Evolutionary conservation across 2,113 vertebrate genomes (phyloP).

Genomic region (Saccopteryx bilineata): DNA sequence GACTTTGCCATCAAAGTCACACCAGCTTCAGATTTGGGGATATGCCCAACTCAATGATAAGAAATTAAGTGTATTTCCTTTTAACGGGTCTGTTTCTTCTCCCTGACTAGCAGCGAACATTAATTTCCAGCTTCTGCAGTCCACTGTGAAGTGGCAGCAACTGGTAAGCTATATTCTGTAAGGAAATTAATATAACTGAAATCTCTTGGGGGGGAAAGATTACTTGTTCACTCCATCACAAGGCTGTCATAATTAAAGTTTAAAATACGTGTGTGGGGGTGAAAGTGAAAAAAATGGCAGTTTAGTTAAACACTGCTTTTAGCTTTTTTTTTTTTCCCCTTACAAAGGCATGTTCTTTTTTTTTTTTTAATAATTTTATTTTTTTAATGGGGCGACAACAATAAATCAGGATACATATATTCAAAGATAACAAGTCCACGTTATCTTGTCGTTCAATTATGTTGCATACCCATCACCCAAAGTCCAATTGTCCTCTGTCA

Average conservation of each 20-base stretch:
- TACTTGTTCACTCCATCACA: neutral
- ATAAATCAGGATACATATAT: too few relatives aligned
- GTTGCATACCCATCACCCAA: too few relatives aligned
- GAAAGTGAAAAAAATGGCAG: neutral
- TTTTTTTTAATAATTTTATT: too few relatives aligned
- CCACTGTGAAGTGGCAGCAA: neutral
- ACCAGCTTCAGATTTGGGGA: neutral
- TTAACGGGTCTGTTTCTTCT: neutral
- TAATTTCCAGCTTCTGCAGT: neutral
- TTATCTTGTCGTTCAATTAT: too few relatives aligned
- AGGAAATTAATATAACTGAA: neutral
- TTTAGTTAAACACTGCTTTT: neutral
- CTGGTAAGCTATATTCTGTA: slow-evolving; percentile 64
- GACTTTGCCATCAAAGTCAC: slow-evolving; percentile 6
- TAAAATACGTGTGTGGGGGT: neutral
- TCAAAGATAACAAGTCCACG: too few relatives aligned
- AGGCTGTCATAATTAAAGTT: neutral
- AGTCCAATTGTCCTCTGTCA: too few relatives aligned
- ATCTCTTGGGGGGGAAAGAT: neutral
- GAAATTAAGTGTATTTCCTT: neutral
- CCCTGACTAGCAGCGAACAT: neutral
- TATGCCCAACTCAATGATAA: neutral
- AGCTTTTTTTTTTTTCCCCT: too few relatives aligned
- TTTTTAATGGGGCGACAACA: too few relatives aligned
- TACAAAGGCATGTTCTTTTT: too few relatives aligned